Evolutionary conservation across 2,888 invertebrate species (phyloP).

Genomic region (Resseliella maxima): DNA sequence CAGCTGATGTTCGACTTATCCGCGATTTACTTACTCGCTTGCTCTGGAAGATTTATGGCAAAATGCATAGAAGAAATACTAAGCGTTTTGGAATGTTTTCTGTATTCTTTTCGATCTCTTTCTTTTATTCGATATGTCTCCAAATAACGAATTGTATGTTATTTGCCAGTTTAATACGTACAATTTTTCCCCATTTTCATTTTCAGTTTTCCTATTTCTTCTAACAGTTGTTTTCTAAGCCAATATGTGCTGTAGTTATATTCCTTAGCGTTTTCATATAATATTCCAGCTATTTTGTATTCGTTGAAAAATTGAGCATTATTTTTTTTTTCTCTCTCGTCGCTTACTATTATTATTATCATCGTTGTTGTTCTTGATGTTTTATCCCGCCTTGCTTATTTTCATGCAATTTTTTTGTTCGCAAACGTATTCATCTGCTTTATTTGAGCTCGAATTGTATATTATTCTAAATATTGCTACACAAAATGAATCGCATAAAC

Average conservation of each 20-base stretch:
- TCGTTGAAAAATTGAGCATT: slow-evolving; percentile 25
- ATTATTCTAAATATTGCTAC: not conserved
- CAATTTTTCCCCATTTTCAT: slow-evolving; percentile 4
- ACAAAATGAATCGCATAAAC: not conserved
- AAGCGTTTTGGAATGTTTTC: slow-evolving; percentile 24
- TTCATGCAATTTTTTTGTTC: not conserved
- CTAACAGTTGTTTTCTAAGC: slow-evolving; percentile 16
- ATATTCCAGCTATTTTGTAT: not conserved
- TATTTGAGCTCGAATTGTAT: not conserved
- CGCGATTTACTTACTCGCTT: not conserved
- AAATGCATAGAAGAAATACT: not conserved
- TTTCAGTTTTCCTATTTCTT: no score
- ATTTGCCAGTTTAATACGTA: slow-evolving; percentile 27
- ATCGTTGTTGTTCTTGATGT: not conserved
- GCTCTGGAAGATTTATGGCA: not conserved
- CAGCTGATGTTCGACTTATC: slow-evolving; percentile 33
- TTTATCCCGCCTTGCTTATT: not conserved
- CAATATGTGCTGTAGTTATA: not conserved
- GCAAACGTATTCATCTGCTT: not conserved
- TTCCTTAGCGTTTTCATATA: not conserved
- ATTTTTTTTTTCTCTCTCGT: not conserved
- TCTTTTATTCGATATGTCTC: not conserved
- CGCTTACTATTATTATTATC: no score
- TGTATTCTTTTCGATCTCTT: not conserved
- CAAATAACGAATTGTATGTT: slow-evolving; percentile 38